Evolutionary conservation across 2,797 vertebrate species (phyloP).

Genomic region (Fratercula arctica): DNA sequence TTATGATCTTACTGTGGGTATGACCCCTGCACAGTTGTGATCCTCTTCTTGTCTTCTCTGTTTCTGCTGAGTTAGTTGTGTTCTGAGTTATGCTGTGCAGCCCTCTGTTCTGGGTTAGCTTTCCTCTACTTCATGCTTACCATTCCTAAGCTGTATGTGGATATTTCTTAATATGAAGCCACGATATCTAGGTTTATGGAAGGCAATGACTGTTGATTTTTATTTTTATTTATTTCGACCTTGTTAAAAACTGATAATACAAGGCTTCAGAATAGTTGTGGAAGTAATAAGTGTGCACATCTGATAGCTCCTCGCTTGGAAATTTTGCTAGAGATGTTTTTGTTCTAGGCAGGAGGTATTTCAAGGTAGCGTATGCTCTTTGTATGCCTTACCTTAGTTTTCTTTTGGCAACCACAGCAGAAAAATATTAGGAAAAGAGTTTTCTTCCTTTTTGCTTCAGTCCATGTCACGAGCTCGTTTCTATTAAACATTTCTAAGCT

Average conservation of each 20-base stretch:
- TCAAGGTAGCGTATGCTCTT: neutral
- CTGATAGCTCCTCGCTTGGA: neutral
- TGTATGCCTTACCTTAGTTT: neutral
- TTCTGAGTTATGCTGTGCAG: neutral
- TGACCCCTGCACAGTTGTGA: neutral
- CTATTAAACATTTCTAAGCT: neutral
- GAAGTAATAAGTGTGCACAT: neutral
- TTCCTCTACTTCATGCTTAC: neutral
- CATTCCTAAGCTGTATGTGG: neutral
- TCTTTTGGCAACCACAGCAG: neutral
- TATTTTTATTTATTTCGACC: neutral
- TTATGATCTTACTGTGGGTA: neutral
- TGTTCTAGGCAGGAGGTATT: neutral
- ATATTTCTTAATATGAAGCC: neutral
- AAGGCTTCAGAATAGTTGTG: neutral
- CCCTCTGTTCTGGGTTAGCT: neutral
- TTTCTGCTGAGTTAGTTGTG: neutral
- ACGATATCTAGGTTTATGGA: neutral
- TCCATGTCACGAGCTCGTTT: neutral
- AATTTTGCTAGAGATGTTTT: neutral
- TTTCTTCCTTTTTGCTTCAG: neutral
- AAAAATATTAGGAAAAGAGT: neutral
- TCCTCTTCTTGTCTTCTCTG: neutral
- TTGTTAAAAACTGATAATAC: neutral
- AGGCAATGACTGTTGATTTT: neutral